phyloP scores from a whole-genome alignment of 1,140 invertebrate genomes.

The Tribolium castaneum region DNA sequence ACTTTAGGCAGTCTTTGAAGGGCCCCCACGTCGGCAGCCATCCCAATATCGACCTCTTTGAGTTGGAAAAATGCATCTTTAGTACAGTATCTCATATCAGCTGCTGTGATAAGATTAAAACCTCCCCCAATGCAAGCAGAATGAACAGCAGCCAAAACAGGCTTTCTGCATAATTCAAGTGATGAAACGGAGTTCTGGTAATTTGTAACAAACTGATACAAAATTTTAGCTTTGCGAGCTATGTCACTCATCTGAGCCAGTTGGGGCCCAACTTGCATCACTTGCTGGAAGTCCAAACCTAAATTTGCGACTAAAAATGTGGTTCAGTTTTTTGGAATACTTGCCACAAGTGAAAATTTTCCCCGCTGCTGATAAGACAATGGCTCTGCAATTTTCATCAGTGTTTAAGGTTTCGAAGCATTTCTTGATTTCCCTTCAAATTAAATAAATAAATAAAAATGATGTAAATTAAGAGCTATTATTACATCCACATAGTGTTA shows the following conservation, averaged over 20 bases:
- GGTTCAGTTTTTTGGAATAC: too few species aligned
- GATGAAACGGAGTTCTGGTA: conserved; percentile 84
- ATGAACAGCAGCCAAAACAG: conserved; percentile 90
- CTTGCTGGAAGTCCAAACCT: conserved; percentile 76
- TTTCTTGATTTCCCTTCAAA: conserved; percentile 74
- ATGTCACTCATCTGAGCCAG: conserved; percentile 78
- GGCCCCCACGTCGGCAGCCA: conserved; percentile 95
- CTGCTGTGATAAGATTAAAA: conserved; percentile 85
- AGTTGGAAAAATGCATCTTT: conserved; percentile 93
- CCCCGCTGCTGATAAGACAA: conserved; percentile 80
- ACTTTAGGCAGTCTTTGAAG: conserved; percentile 94
- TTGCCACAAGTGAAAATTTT: conserved; percentile 55
- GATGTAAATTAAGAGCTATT: conserved; percentile 62
- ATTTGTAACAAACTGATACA: conserved; percentile 73
- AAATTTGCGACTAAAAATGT: too few species aligned
- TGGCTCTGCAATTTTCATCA: conserved; percentile 84
- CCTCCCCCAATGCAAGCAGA: conserved; percentile 91
- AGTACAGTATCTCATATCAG: conserved; percentile 93
- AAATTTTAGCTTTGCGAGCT: conserved; percentile 78
- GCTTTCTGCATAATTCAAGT: conserved; percentile 86
- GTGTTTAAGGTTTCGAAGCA: conserved; percentile 82
- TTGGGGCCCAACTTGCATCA: conserved; percentile 70
- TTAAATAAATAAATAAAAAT: conserved; percentile 14
- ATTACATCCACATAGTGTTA: conserved; percentile 85
- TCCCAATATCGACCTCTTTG: conserved; percentile 85